Percentiles rank a stretch among this genome's conserved stretches.
These are phyloP conservation scores for Patella vulgata DNA, from an alignment of 1,140 invertebrate species.

Conservation along the genomic window DNA sequence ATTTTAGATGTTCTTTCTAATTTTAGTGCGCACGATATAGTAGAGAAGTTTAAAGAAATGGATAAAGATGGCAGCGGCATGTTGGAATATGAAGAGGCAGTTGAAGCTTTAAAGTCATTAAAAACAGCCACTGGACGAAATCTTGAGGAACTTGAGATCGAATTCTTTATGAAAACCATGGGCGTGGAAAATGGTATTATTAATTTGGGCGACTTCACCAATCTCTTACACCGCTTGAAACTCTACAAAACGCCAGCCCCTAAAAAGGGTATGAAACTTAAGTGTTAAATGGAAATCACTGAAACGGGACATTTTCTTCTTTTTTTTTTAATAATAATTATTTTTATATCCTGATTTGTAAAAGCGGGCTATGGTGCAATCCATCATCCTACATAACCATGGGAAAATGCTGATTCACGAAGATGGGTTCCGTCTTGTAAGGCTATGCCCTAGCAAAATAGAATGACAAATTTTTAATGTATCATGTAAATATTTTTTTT, in stretches of 20 bases:
- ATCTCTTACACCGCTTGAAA: slow-evolving; percentile 51
- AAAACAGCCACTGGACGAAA: slow-evolving; percentile 54
- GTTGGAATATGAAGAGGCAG: slow-evolving; percentile 51
- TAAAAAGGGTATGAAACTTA: slow-evolving; percentile 12
- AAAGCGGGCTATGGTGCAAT: too few relatives aligned
- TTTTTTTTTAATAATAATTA: too few relatives aligned
- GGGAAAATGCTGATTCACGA: too few relatives aligned
- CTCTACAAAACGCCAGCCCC: slow-evolving; percentile 53
- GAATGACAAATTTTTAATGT: too few relatives aligned
- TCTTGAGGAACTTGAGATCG: slow-evolving; percentile 55
- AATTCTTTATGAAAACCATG: slow-evolving; percentile 57
- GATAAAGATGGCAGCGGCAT: slow-evolving; percentile 56
- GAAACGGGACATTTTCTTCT: too few relatives aligned
- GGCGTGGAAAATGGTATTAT: slow-evolving; percentile 49
- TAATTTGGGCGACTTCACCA: slow-evolving; percentile 56
- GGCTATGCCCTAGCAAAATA: too few relatives aligned
- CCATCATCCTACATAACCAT: too few relatives aligned
- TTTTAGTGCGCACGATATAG: slow-evolving; percentile 50
- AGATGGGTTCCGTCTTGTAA: too few relatives aligned
- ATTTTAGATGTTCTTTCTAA: too few relatives aligned
- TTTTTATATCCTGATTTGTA: too few relatives aligned
- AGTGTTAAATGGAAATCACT: background rate
- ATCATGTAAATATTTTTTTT: too few relatives aligned
- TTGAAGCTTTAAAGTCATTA: slow-evolving; percentile 47
- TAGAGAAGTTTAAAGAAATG: slow-evolving; percentile 53